These are phyloP conservation scores for Nomada fabriciana DNA, from an alignment of 2,888 invertebrate genomes.

Conservation along the genomic window DNA sequence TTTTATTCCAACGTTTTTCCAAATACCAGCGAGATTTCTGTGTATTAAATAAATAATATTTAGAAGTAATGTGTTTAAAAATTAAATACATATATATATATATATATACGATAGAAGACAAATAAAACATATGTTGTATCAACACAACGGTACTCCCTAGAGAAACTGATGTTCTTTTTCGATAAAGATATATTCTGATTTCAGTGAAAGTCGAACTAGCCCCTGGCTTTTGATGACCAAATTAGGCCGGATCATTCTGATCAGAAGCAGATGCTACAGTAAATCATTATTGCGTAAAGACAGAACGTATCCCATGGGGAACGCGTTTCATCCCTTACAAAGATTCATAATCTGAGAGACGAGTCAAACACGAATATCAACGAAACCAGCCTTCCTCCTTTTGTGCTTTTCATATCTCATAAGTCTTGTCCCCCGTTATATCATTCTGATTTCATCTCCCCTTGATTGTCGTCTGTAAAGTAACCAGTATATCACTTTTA, in stretches of 20 bases:
- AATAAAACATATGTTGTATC: background rate
- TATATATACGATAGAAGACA: background rate
- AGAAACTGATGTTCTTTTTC: background rate
- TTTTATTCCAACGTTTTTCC: no score
- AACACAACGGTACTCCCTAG: background rate
- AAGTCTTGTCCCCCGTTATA: constrained; percentile 8
- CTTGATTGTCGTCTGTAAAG: constrained; percentile 1
- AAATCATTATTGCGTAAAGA: constrained; percentile 36
- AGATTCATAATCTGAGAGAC: constrained; percentile 58
- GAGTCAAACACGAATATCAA: constrained; percentile 39
- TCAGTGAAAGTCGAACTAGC: constrained; percentile 24
- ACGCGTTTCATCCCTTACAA: constrained; percentile 56
- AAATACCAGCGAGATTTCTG: no score
- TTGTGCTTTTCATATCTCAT: constrained; percentile 7
- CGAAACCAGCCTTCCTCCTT: constrained; percentile 21
- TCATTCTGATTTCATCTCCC: background rate
- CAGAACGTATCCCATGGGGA: constrained; percentile 48
- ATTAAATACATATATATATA: background rate
- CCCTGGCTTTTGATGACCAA: constrained; percentile 34
- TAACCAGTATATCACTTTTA: background rate
- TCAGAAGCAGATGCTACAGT: constrained; percentile 26
- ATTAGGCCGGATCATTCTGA: constrained; percentile 9
- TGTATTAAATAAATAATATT: no score
- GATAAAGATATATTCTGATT: constrained; percentile 6
- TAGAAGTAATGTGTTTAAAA: no score